Base-by-base conservation (phyloP, 2,113 vertebrate species). In the Pteruthius melanotis region DNA sequence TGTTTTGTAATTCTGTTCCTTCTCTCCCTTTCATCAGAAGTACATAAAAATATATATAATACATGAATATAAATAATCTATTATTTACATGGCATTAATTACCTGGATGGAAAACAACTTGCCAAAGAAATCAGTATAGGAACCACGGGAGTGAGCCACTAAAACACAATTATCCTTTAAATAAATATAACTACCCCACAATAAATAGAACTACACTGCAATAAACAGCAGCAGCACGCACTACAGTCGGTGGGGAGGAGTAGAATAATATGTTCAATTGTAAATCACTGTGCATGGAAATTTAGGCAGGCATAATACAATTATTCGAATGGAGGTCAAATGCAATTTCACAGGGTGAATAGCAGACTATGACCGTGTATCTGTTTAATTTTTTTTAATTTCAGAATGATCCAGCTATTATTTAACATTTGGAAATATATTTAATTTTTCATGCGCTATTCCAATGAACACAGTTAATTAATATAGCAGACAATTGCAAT, bases 291-390 rank as follows among this genome's bases (percentile, higher is more conserved):
- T 60, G 90, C 92, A 83, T 50, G 69, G 69, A 94, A 95, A 96
- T 93, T 84, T 89, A 94, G 93, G 65, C 92, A 96, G 90, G 72
- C 83, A 27, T 86, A 95, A 96, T 89, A 92, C 76, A 95, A 95
- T 96, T 93, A 96, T 44, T 77, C 31, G 17, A 84, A 42, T 84
- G 80, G 80, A 94, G 95, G 93, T 93, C 95, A 95, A 97, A 94
- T 82, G 80, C 53, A 96, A 95, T 96, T 97, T 97, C 94, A 97
- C 83, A 89, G 94, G 94, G 92, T 97, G 93, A 95, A 84, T 94
- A 96, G 88, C 94, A 96, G 52, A 78, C 88, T 92, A 84, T 69
- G 86, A 90, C 72, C 86, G 90, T 35, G 85, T 93, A 96, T 87
- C 90, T 90, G 56, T 64, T 92, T 68, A 81, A 70, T 86, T 94